Evolutionary conservation across 1,140 invertebrate species (phyloP).

Genomic region (Homarus americanus): DNA sequence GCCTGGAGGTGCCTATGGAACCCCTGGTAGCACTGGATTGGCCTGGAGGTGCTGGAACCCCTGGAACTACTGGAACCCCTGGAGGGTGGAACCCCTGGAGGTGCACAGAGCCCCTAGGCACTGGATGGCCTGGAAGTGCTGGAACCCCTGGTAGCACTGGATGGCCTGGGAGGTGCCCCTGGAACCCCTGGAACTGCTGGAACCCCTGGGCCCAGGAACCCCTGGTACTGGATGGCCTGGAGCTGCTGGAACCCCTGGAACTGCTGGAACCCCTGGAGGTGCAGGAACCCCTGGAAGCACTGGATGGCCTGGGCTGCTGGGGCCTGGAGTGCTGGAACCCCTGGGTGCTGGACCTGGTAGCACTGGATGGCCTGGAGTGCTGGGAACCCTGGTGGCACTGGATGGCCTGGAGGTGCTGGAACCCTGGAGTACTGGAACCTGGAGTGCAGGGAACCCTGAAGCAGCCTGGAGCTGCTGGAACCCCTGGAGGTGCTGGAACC

Average conservation of each 20-base stretch:
- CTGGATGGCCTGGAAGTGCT: not conserved
- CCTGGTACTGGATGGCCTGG: not conserved
- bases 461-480: not conserved
- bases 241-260: not conserved
- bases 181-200: not conserved
- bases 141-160: not conserved
- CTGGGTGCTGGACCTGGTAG: not conserved
- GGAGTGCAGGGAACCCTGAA: not conserved
- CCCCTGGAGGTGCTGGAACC: not conserved
- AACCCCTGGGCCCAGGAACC: not conserved
- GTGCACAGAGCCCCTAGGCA: not conserved
- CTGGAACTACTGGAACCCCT: not conserved
- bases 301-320: conserved; percentile 19
- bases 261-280: conserved; percentile 3
- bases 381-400: not conserved
- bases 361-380: not conserved
- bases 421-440: not conserved
- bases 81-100: not conserved
- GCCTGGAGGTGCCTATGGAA: not conserved
- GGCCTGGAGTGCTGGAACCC: not conserved
- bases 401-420: not conserved
- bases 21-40: not conserved
- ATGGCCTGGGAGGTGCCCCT: conserved; percentile 4
- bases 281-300: not conserved
- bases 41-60: not conserved